Conservation (phyloP, 2,113 vertebrate genomes). For the Macaca mulatta region DNA sequence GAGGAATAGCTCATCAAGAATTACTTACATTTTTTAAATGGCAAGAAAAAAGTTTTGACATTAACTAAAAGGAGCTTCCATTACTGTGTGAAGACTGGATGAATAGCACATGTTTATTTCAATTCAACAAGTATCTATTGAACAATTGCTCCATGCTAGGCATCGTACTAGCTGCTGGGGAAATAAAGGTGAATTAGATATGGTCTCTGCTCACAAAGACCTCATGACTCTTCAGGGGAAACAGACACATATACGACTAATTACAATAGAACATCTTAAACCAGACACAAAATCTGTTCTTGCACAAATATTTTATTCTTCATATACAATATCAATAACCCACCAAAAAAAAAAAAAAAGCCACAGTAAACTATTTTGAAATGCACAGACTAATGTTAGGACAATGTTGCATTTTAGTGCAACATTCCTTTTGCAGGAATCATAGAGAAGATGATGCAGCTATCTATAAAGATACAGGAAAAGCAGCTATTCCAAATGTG, state of each 20-base stretch:
- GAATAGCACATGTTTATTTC: background rate
- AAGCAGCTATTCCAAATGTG: background rate
- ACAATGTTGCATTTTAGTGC: background rate
- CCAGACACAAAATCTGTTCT: background rate
- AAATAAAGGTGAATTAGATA: background rate
- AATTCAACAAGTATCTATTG: background rate
- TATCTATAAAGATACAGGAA: background rate
- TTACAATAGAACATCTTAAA: background rate
- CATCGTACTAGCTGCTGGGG: background rate
- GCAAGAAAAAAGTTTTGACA: background rate
- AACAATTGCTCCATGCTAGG: background rate
- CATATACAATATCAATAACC: background rate
- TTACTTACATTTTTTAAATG: background rate
- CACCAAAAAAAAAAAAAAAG: background rate
- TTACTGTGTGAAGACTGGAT: background rate
- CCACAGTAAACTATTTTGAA: background rate
- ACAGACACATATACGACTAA: background rate
- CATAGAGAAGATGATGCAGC: background rate
- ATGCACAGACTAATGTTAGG: background rate
- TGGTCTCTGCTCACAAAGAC: background rate
- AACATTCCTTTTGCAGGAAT: background rate
- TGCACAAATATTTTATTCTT: conserved; percentile 28
- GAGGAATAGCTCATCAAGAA: background rate
- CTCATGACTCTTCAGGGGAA: background rate
- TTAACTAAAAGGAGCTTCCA: background rate